Evolutionary conservation across 2,888 invertebrate genomes (phyloP).

Genomic region (Oligia strigilis): DNA sequence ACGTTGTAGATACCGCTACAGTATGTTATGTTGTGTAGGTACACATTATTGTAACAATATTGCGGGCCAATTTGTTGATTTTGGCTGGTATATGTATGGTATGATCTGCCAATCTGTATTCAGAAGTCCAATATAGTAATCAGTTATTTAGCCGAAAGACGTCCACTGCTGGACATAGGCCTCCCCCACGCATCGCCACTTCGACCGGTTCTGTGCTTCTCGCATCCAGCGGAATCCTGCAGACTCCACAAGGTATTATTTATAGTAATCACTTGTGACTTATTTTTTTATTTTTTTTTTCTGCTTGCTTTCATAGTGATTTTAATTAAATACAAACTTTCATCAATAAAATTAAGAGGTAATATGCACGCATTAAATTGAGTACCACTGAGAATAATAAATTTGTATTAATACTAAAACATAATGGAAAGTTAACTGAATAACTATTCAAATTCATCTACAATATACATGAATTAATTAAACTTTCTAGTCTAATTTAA

Average conservation of each 20-base stretch:
- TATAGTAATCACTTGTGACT: neutral
- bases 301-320: slow-evolving; percentile 1
- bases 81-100: too few species aligned
- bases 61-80: neutral
- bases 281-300: neutral
- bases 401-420: neutral
- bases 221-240: neutral
- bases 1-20: too few species aligned
- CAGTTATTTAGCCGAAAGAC: neutral
- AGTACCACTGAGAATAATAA: slow-evolving; percentile 12
- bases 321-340: slow-evolving; percentile 25
- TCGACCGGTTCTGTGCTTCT: neutral
- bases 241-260: neutral
- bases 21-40: neutral
- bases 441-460: slow-evolving; percentile 33
- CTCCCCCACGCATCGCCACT: neutral
- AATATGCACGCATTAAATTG: neutral
- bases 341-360: slow-evolving; percentile 2
- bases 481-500: slow-evolving; percentile 19
- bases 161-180: neutral
- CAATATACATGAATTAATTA: slow-evolving; percentile 28
- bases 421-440: slow-evolving; percentile 22
- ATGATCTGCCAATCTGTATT: neutral
- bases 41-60: neutral
- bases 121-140: too few species aligned